phyloP scores from a whole-genome alignment of 2,888 invertebrate genomes.

The Brachyptera putata region DNA sequence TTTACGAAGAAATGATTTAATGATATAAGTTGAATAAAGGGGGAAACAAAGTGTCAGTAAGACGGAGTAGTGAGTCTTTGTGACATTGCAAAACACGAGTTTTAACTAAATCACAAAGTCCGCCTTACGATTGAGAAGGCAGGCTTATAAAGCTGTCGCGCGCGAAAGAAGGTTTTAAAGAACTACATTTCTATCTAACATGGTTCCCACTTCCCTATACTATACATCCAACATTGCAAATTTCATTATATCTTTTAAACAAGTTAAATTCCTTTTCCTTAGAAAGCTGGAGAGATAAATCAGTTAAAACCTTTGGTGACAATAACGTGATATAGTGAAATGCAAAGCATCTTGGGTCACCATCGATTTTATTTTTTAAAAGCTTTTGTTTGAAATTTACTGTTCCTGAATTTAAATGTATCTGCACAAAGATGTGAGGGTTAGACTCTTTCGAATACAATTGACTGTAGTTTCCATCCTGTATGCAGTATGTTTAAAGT shows the following conservation, averaged over 20 bases:
- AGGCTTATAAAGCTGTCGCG: background rate
- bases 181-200: background rate
- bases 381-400: constrained; percentile 8
- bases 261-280: background rate
- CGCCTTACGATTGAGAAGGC: constrained; percentile 1
- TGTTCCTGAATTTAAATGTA: constrained; percentile 10
- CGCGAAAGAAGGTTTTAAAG: background rate
- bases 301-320: constrained; percentile 4
- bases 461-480: no score
- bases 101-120: constrained; percentile 9
- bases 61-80: background rate
- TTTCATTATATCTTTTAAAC: background rate
- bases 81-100: background rate
- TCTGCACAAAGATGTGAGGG: no score
- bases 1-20: background rate
- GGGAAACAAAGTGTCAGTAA: constrained; percentile 4
- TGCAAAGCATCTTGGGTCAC: constrained; percentile 7
- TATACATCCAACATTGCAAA: background rate
- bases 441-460: no score
- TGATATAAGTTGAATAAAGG: background rate
- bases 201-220: no score
- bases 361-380: background rate
- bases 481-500: no score
- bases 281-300: constrained; percentile 5
- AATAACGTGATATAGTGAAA: background rate